A percentile compares a stretch with the other conserved stretches of the same genome.
phyloP scores from a whole-genome alignment of 2,888 invertebrate genomes.

The Protophormia terraenovae region DNA sequence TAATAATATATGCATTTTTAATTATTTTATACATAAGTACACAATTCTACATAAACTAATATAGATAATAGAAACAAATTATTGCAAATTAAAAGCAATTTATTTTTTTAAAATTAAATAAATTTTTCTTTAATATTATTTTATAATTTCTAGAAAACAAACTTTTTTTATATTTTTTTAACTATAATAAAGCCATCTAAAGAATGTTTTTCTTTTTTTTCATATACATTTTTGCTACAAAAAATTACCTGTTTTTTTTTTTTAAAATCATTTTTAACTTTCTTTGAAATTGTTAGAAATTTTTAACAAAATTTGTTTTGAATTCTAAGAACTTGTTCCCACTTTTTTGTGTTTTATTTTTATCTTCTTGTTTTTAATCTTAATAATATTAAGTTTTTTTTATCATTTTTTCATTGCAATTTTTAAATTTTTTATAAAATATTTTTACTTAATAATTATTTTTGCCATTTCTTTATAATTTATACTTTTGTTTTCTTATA shows the following conservation, averaged over 20 bases:
- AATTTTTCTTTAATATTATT: too few species aligned
- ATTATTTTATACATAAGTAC: background rate
- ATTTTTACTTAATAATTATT: background rate
- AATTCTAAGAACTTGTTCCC: slow-evolving; percentile 66
- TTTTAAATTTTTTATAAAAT: slow-evolving; percentile 9
- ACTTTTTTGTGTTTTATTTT: slow-evolving; percentile 20
- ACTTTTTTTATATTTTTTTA: too few species aligned
- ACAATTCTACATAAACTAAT: background rate
- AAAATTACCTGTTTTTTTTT: slow-evolving; percentile 18
- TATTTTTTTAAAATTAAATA: too few species aligned
- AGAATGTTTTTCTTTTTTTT: too few species aligned
- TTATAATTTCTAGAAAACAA: too few species aligned
- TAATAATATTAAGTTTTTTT: slow-evolving; percentile 3
- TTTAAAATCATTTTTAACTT: slow-evolving; percentile 4
- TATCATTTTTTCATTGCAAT: background rate
- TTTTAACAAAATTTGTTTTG: slow-evolving; percentile 39
- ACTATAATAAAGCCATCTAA: too few species aligned
- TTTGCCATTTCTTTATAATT: background rate
- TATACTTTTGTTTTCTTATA: slow-evolving; percentile 8
- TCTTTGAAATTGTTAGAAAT: slow-evolving; percentile 30
- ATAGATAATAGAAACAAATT: background rate
- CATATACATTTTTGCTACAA: too few species aligned
- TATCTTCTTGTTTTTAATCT: background rate
- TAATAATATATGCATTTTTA: background rate
- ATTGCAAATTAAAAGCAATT: background rate